Evolutionary conservation across 1,140 invertebrate species (phyloP), one percentile per base, ranked within the genome.

Genomic region (Lerema accius): DNA sequence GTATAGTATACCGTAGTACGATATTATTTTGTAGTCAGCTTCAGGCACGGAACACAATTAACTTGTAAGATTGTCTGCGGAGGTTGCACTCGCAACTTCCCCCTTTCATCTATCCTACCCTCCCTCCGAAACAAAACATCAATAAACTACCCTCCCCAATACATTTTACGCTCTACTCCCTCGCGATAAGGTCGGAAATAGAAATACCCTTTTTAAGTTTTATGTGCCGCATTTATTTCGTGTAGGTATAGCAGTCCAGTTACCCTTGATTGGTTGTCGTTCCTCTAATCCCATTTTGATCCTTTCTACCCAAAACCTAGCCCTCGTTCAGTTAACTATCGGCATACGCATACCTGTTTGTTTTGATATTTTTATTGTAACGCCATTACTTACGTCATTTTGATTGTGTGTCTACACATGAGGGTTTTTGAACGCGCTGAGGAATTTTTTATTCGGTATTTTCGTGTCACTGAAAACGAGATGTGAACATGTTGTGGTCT

Each of bases 231-330:
- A 90, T 90, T 89, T 90, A 90, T 90, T 89, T 90, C 78, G 78
- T 80, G 86, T 90, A 90, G 88, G 85, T 90, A 90, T 90, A 90
- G 69, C 90, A 90, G 90, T 91, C 90, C 89, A 90, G 89, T 91
- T 91, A 91, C 86, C 90, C 90, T 91, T 91, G 90, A 91, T 91
- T 91, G 90, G 90, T 91, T 91, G 90, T 91, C 90, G 90, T 91
- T 91, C 86, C 82, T 88, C 87, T 91, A 91, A 91, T 91, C 90
- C 90, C 85, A 74, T 82, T 88, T 90, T 89, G 89, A 91, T 90
- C 88, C 87, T 90, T 89, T 86, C 86, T 81, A 83, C 84, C 86
- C 88, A 81, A 81, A 88, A 86, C 77, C 78, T 86, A 82, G 84
- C 86, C 86, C 86, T 89, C 86, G 75, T 71, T 81, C 73, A 76